phyloP scores from a whole-genome alignment of 2,888 invertebrate genomes.

The Trichopoda pennipes region DNA sequence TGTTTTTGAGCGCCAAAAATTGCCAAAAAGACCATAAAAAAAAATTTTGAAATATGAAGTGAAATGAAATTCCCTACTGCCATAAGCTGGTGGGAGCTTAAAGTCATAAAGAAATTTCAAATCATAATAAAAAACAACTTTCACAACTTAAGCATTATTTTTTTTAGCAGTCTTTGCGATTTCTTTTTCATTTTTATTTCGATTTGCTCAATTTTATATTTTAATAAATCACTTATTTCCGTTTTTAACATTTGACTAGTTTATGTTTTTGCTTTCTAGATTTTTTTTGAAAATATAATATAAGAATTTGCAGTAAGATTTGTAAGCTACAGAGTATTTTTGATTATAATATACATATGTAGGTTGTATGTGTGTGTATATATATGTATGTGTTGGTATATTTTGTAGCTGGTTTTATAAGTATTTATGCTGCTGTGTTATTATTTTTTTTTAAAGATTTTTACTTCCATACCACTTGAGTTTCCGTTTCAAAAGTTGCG shows the following conservation, averaged over 20 bases:
- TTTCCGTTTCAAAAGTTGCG: slow-evolving; percentile 68
- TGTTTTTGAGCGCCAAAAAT: slow-evolving; percentile 48
- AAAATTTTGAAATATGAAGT: slow-evolving; percentile 4
- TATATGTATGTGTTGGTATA: neutral
- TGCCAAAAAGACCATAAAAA: neutral
- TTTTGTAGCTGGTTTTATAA: slow-evolving; percentile 6
- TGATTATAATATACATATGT: neutral
- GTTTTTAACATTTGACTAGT: slow-evolving; percentile 28
- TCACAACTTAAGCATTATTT: slow-evolving; percentile 30
- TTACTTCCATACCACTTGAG: slow-evolving; percentile 66
- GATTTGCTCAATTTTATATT: slow-evolving; percentile 16
- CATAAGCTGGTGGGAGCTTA: slow-evolving; percentile 19
- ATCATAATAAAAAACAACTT: slow-evolving; percentile 42
- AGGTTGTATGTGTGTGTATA: too few relatives aligned
- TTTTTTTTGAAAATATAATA: slow-evolving; percentile 8
- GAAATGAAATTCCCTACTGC: slow-evolving; percentile 18
- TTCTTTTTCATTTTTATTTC: slow-evolving; percentile 12
- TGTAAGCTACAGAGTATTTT: neutral
- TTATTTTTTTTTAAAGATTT: slow-evolving; percentile 31
- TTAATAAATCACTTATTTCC: slow-evolving; percentile 67
- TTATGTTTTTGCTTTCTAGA: neutral
- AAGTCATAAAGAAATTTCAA: slow-evolving; percentile 10
- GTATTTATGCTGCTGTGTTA: slow-evolving; percentile 15
- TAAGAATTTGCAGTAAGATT: slow-evolving; percentile 20
- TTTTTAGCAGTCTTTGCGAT: neutral